Base-by-base conservation (phyloP, 1,140 invertebrate genomes). In the Cheumatopsyche charites region DNA sequence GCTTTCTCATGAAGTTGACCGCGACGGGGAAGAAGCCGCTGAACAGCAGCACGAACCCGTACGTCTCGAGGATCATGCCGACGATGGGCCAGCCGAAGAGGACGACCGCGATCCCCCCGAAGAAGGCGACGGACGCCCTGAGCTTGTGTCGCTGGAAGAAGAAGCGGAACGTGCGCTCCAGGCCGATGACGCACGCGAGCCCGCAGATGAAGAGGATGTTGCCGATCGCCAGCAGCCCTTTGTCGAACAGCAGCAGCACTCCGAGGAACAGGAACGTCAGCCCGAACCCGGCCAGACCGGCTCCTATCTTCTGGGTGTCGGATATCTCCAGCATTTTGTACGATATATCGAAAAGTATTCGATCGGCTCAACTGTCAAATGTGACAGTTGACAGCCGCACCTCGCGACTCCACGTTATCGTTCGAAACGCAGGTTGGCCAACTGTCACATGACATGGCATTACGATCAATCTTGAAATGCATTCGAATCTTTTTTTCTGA, bases 111-210 rank as follows among this genome's bases (percentile, higher is more conserved):
- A 99, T 95, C 6, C 98, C 98, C 17, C 95, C 94, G 80, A 99
- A 94, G 84, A 99, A 99, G 12, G 94, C 90, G 7, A 88, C 82
- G 7, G 95, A 94, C 0, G 93, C 97, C 88, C 93, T 97, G 4
- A 96, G 81, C 89, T 99, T 99, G 80, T 99, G 96, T 69, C 90
- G 85, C 88, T 99, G 97, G 82, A 99, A 99, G 85, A 99, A 99
- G 81, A 99, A 99, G 79, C 93, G 90, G 77, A 98, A 91, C 25
- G 97, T 99, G 80, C 97, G 86, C 83, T 97, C 93, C 42, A 98
- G 85, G 1, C 98, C 98, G 79, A 99, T 98, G 0, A 99, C 95
- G 85, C 97, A 97, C 47, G 92, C 94, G 49, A 99, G 86, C 23
- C 98, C 98, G 77, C 89, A 87, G 77, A 99, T 91, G 83, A 99